These are phyloP conservation scores for Paratrypauchen microcephalus DNA, from an alignment of 2,797 vertebrate species.

Conservation along the genomic window DNA sequence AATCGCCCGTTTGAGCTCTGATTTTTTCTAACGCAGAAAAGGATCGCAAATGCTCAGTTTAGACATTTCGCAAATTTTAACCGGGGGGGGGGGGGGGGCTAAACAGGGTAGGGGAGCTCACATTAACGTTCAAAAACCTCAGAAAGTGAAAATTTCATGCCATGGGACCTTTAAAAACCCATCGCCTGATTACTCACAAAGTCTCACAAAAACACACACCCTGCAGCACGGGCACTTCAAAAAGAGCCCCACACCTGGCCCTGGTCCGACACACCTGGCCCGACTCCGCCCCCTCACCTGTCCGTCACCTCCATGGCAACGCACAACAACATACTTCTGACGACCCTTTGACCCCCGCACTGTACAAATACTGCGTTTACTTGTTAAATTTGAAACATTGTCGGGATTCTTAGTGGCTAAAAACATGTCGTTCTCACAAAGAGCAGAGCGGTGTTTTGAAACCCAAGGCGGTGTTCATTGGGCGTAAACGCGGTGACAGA, in stretches of 20 bases:
- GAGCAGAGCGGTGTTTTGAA: slow-evolving; percentile 31
- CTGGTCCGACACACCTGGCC: slow-evolving; percentile 35
- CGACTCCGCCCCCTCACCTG: slow-evolving; percentile 33
- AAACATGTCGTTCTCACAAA: slow-evolving; percentile 13
- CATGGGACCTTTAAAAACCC: too few relatives aligned
- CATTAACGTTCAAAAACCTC: too few relatives aligned
- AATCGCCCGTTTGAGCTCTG: too few relatives aligned
- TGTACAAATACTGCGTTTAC: slow-evolving; percentile 12
- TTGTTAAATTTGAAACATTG: background rate
- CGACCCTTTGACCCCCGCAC: slow-evolving; percentile 2
- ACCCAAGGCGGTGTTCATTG: slow-evolving; percentile 14
- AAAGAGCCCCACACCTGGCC: slow-evolving; percentile 28
- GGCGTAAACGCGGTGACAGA: slow-evolving; percentile 23
- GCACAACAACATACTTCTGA: slow-evolving; percentile 16
- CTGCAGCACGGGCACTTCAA: background rate
- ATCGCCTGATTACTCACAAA: background rate
- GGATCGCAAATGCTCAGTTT: too few relatives aligned
- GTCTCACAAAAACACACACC: background rate
- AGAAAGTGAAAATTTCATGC: too few relatives aligned
- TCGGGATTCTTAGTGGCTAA: background rate
- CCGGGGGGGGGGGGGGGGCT: too few relatives aligned
- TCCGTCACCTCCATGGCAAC: slow-evolving; percentile 8
- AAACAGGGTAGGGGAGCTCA: too few relatives aligned
- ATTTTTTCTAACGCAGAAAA: too few relatives aligned
- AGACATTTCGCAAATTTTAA: too few relatives aligned